Percentiles rank a stretch among this genome's conserved stretches.
Conservation (phyloP, 2,797 vertebrate species). For the Myotis daubentonii region DNA sequence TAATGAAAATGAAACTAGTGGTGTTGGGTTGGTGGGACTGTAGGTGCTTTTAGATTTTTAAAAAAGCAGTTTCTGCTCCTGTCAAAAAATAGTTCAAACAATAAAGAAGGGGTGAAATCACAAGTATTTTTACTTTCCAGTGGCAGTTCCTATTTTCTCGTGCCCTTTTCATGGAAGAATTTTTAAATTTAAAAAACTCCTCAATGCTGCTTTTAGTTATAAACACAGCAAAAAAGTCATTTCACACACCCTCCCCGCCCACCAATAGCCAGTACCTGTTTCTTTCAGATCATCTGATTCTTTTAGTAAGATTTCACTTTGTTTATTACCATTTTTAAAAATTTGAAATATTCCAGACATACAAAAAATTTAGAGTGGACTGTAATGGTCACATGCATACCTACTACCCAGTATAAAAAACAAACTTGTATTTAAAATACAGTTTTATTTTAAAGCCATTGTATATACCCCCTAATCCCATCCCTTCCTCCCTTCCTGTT, state of each 20-base stretch:
- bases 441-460: not conserved
- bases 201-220: constrained; percentile 10
- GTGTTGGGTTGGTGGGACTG: not conserved
- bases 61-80: not conserved
- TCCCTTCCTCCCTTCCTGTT: not conserved
- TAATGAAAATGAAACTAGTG: not conserved
- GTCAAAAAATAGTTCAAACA: not conserved
- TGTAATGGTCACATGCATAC: not conserved
- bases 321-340: not conserved
- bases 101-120: not conserved
- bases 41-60: not conserved
- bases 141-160: not conserved
- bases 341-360: not conserved
- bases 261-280: not conserved
- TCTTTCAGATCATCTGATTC: not conserved
- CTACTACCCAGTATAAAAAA: not conserved
- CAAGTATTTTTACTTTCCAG: not conserved
- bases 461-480: not conserved
- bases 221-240: not conserved
- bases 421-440: not conserved
- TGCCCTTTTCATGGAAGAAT: not conserved
- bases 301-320: constrained; percentile 32
- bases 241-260: not conserved
- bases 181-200: constrained; percentile 11
- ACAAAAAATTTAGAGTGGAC: not conserved